Evolutionary conservation across 2,113 vertebrate species (phyloP).

Genomic region (Propithecus coquereli): DNA sequence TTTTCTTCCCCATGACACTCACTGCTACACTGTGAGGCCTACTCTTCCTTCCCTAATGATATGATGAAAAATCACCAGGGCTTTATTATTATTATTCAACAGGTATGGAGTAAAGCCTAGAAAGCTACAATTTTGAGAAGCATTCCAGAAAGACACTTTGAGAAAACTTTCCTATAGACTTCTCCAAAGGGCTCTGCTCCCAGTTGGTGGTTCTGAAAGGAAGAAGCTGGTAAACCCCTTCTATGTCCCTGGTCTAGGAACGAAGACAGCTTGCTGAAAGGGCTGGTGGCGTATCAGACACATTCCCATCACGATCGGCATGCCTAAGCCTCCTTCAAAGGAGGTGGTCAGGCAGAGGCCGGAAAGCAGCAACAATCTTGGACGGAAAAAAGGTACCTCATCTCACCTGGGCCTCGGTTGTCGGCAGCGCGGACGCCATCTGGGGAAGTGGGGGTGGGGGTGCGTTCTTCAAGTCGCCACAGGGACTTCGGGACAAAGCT

Average conservation of each 20-base stretch:
- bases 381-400: neutral
- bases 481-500: neutral
- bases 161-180: neutral
- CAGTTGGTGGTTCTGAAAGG: neutral
- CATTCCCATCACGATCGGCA: neutral
- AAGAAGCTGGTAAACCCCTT: neutral
- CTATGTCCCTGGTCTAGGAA: neutral
- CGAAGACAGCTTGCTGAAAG: neutral
- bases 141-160: neutral
- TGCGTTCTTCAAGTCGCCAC: neutral
- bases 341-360: neutral
- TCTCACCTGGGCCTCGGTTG: constrained; percentile 12
- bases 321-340: neutral
- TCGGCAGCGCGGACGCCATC: neutral
- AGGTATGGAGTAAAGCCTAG: neutral
- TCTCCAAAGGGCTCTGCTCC: neutral
- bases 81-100: neutral
- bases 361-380: neutral
- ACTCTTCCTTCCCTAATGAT: neutral
- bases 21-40: neutral
- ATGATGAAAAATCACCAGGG: neutral
- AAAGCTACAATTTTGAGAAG: neutral
- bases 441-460: neutral
- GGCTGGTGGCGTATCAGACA: neutral
- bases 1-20: neutral